phyloP scores from a whole-genome alignment of 2,888 invertebrate genomes.

The Pyrochroa serraticornis region DNA sequence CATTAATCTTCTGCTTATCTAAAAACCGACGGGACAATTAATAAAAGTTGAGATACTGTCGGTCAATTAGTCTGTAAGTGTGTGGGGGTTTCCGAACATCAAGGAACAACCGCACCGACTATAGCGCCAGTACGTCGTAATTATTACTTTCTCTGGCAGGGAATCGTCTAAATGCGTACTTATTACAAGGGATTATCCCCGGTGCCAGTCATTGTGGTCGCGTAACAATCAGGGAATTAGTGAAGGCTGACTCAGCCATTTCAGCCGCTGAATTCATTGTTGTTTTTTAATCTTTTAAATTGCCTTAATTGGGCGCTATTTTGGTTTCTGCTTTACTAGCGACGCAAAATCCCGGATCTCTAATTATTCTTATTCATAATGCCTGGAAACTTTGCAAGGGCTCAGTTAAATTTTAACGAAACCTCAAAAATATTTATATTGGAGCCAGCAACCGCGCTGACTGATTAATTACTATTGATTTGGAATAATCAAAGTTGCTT shows the following conservation, averaged over 20 bases:
- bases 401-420: too few relatives aligned
- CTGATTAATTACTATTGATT: too few relatives aligned
- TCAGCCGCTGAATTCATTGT: conserved; percentile 8
- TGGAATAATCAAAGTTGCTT: too few relatives aligned
- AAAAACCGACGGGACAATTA: conserved; percentile 33
- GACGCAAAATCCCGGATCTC: too few relatives aligned
- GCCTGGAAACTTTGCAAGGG: too few relatives aligned
- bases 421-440: too few relatives aligned
- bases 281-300: conserved; percentile 28
- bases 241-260: conserved; percentile 28
- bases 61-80: conserved; percentile 33
- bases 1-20: conserved; percentile 37
- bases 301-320: conserved; percentile 25
- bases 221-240: conserved; percentile 31
- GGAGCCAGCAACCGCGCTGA: too few relatives aligned
- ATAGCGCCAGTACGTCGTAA: conserved; percentile 23
- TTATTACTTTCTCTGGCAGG: conserved; percentile 30
- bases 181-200: conserved; percentile 34
- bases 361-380: too few relatives aligned
- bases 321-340: conserved; percentile 18
- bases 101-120: conserved; percentile 13
- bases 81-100: conserved; percentile 24
- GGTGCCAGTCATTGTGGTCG: conserved; percentile 35
- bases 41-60: conserved; percentile 37
- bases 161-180: conserved; percentile 32